Conservation (phyloP, 1,140 invertebrate species). For the Ectropis grisescens region DNA sequence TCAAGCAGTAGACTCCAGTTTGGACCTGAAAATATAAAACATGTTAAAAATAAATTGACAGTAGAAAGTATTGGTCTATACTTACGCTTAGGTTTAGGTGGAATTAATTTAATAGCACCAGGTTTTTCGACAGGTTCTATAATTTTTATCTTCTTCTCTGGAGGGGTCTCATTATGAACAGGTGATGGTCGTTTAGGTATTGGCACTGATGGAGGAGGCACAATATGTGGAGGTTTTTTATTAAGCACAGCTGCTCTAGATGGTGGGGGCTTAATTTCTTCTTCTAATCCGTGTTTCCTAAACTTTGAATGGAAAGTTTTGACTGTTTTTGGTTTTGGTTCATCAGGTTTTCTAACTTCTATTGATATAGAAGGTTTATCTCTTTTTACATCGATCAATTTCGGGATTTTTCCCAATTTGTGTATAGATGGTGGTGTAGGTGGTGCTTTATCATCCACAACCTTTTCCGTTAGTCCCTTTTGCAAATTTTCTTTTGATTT, state of each 20-base stretch:
- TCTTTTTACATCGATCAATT: constrained; percentile 73
- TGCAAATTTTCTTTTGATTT: constrained; percentile 47
- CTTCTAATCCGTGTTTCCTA: constrained; percentile 86
- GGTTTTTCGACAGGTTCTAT: constrained; percentile 76
- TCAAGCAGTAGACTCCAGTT: constrained; percentile 14
- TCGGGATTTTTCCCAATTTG: constrained; percentile 83
- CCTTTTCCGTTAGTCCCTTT: constrained; percentile 73
- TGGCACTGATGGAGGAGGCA: constrained; percentile 58
- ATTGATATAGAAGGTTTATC: constrained; percentile 86
- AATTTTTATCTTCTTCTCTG: constrained; percentile 83
- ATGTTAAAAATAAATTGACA: no score
- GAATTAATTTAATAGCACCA: constrained; percentile 86
- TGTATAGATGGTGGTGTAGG: constrained; percentile 74
- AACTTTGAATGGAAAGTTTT: constrained; percentile 92
- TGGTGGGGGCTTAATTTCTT: constrained; percentile 85
- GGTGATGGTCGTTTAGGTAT: constrained; percentile 76
- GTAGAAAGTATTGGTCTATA: constrained; percentile 57
- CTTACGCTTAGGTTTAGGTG: constrained; percentile 92
- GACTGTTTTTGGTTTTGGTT: constrained; percentile 83
- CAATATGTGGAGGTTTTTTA: constrained; percentile 74
- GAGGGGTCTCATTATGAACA: constrained; percentile 67
- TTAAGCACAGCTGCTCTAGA: constrained; percentile 73
- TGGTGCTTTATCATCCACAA: constrained; percentile 75
- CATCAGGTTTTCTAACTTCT: constrained; percentile 79
- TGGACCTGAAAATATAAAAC: constrained; percentile 46